Percentiles rank a stretch among this genome's conserved stretches.
phyloP scores from a whole-genome alignment of 2,888 invertebrate genomes.

The Tetragnatha montana region DNA sequence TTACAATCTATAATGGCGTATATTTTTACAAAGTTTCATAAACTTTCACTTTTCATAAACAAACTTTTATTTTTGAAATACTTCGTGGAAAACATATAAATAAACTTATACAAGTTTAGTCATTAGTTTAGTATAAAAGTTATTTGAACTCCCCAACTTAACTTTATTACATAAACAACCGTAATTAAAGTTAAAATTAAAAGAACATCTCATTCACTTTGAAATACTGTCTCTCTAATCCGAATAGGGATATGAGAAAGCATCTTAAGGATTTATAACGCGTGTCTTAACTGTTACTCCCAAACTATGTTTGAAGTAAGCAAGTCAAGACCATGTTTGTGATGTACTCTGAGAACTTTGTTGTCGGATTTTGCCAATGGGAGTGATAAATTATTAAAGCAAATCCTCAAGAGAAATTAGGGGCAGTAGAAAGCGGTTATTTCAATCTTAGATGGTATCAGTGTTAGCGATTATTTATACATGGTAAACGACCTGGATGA shows the following conservation, averaged over 20 bases:
- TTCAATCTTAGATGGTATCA: neutral
- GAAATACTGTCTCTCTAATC: constrained; percentile 10
- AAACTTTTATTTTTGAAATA: too few relatives aligned
- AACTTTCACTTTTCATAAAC: too few relatives aligned
- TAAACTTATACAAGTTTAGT: too few relatives aligned
- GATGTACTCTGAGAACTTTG: constrained; percentile 4
- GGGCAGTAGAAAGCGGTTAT: neutral
- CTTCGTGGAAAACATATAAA: too few relatives aligned
- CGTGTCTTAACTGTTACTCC: neutral
- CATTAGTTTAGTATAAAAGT: too few relatives aligned
- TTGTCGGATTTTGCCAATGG: constrained; percentile 5
- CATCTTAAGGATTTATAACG: constrained; percentile 3
- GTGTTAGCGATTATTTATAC: too few relatives aligned
- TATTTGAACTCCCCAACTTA: too few relatives aligned
- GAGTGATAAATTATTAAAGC: constrained; percentile 20
- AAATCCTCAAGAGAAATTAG: constrained; percentile 9
- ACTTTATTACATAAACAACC: too few relatives aligned
- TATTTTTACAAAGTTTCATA: too few relatives aligned
- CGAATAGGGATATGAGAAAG: neutral
- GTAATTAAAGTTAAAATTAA: neutral
- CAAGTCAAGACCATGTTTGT: constrained; percentile 9
- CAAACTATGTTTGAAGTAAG: neutral
- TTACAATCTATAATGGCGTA: too few relatives aligned
- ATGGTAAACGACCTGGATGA: too few relatives aligned
- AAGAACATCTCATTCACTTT: neutral